Conservation (phyloP, 2,888 invertebrate species). For the Cheilosia vulpina region DNA sequence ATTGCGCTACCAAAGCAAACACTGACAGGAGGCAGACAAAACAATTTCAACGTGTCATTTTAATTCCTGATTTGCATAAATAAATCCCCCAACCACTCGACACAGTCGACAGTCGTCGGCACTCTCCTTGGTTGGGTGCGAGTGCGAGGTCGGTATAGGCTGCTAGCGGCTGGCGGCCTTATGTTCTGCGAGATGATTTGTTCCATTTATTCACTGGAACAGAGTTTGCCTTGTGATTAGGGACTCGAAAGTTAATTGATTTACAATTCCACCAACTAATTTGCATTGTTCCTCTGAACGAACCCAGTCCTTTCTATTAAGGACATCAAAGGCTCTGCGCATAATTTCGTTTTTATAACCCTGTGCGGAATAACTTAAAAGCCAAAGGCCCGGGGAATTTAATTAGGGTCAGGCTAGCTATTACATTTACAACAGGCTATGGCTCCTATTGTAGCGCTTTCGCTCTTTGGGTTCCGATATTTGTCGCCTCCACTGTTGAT, state of each 20-base stretch:
- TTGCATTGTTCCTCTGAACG: conserved; percentile 53
- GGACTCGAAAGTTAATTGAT: conserved; percentile 73
- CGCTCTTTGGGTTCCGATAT: not conserved
- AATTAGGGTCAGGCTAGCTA: conserved; percentile 39
- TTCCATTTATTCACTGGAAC: conserved; percentile 54
- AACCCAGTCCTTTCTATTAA: conserved; percentile 10
- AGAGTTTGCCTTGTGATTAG: conserved; percentile 69
- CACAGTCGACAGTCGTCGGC: conserved; percentile 7
- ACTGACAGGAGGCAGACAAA: conserved; percentile 75
- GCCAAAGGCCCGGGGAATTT: conserved; percentile 41
- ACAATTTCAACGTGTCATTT: conserved; percentile 75
- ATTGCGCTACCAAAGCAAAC: conserved; percentile 73
- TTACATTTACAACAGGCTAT: conserved; percentile 2
- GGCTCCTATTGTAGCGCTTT: not conserved
- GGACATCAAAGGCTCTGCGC: conserved; percentile 54
- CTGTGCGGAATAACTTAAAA: conserved; percentile 36
- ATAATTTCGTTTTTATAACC: conserved; percentile 32
- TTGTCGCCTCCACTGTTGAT: conserved; percentile 2
- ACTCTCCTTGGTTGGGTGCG: not conserved
- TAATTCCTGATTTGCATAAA: conserved; percentile 76
- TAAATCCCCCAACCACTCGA: conserved; percentile 61
- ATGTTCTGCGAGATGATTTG: conserved; percentile 61
- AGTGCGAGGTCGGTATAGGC: not conserved
- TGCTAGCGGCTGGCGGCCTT: not conserved
- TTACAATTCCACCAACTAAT: conserved; percentile 70